A percentile compares a stretch with the other conserved stretches of the same genome.
These are phyloP conservation scores for Selenia dentaria DNA, from an alignment of 2,888 invertebrate genomes.

Conservation along the genomic window DNA sequence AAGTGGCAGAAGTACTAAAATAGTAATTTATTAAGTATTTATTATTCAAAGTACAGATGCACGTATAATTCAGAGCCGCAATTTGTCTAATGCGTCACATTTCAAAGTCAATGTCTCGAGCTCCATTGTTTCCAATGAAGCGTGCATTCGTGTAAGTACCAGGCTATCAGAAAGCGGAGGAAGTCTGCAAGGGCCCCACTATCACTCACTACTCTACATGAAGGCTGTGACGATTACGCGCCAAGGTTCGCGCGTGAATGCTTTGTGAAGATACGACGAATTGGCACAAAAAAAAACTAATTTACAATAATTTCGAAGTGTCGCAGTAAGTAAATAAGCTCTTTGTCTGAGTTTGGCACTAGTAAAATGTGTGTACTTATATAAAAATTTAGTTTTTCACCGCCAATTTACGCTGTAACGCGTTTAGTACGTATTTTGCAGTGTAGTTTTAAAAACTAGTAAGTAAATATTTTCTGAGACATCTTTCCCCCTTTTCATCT, in stretches of 20 bases:
- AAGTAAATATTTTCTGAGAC: too few species aligned
- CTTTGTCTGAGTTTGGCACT: too few species aligned
- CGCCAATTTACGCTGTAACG: too few species aligned
- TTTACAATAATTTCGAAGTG: neutral
- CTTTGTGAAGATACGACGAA: too few species aligned
- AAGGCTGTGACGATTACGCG: conserved; percentile 43
- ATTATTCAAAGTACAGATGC: too few species aligned
- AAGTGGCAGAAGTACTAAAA: too few species aligned
- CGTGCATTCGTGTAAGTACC: conserved; percentile 50
- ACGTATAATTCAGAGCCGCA: neutral
- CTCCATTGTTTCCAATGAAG: conserved; percentile 62
- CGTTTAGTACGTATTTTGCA: too few species aligned
- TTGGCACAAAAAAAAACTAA: neutral
- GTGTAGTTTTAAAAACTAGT: too few species aligned
- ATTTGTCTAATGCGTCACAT: conserved; percentile 22
- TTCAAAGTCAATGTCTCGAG: conserved; percentile 49
- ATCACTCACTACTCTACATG: conserved; percentile 21
- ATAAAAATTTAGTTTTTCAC: too few species aligned
- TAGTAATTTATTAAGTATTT: too few species aligned
- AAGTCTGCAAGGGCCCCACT: conserved; percentile 54
- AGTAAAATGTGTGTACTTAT: too few species aligned
- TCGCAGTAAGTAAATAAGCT: neutral
- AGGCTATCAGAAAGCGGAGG: conserved; percentile 54
- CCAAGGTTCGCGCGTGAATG: conserved; percentile 30
- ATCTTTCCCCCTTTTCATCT: too few species aligned